Evolutionary conservation across 1,140 invertebrate genomes (phyloP), one percentile per base, ranked within the genome.

Genomic region (Schlechtendalia chinensis): DNA sequence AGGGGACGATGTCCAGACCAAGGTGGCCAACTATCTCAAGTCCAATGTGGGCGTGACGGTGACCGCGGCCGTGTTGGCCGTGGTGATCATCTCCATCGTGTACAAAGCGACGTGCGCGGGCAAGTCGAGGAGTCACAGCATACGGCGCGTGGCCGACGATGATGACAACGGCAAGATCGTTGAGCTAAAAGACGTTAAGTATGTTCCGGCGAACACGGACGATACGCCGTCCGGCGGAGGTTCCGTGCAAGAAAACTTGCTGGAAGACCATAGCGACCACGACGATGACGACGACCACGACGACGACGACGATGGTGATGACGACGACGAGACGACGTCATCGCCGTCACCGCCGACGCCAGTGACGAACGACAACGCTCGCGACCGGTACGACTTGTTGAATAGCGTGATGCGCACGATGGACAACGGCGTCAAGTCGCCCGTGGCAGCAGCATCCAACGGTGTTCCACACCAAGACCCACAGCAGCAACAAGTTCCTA

Each of bases 131-230:
- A 47, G 39, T n/a, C 19, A 29, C 22, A n/a, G 58, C 22, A n/a
- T 11, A 39, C 32, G 32, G 32, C 32, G 8, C 6, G 32, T 19
- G 16, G 22, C 27, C 4, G 10, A 19, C 24, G 75, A 29, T 14
- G 59, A 63, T 14, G 4, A 8, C 8, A 47, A 79, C 24, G 75
- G 27, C 17, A 79, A 79, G 24, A 22, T 19, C 12, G 56, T 77
- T 6, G 75, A 79, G 22, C 75, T 79, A 8, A 79, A 79, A 50
- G 75, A 79, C 1, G 61, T 79, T 5, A 79, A 79, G 24, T 79
- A 79, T 22, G 32, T 27, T 8, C 6, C 39, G 4, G 75, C 75
- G 0, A 32, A 63, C 17, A 63, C 75, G 0, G 75, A 79, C 10
- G 74, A 77, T 22, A 22, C 72, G 11, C 72, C 72, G 19, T 8